Conservation (phyloP, 2,888 invertebrate genomes). For the Nineta flava region DNA sequence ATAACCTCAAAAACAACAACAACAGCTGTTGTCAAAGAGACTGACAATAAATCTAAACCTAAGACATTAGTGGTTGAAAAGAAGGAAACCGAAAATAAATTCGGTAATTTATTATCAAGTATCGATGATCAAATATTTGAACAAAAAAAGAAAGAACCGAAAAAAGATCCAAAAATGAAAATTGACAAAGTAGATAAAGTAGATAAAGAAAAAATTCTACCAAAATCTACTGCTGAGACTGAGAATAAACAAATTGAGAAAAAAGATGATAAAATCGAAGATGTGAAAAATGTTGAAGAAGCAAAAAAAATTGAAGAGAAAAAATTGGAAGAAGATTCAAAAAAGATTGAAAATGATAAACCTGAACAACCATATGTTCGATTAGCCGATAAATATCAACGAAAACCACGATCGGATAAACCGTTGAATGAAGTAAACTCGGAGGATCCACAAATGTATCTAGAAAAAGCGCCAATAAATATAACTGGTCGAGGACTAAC, state of each 20-base stretch:
- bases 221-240: constrained; percentile 4
- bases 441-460: not conserved
- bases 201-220: not conserved
- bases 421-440: constrained; percentile 15
- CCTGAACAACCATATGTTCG: constrained; percentile 12
- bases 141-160: constrained; percentile 7
- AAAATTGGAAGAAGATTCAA: too few relatives aligned
- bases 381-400: constrained; percentile 31
- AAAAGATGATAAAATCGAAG: constrained; percentile 2
- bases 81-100: constrained; percentile 12
- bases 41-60: constrained; percentile 7
- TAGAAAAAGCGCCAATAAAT: not conserved
- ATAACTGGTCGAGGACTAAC: constrained; percentile 6
- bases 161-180: constrained; percentile 5
- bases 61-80: constrained; percentile 3
- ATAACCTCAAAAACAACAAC: not conserved
- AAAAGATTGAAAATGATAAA: constrained; percentile 2
- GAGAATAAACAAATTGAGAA: constrained; percentile 4
- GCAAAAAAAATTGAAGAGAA: constrained; percentile 2
- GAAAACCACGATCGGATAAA: constrained; percentile 23
- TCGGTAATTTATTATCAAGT: constrained; percentile 17
- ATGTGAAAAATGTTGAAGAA: not conserved
- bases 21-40: not conserved
- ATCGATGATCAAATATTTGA: constrained; percentile 17
- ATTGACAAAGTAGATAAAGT: constrained; percentile 8